Conservation (phyloP, 2,888 invertebrate species). For the Vannuccia rotundouncinata region DNA sequence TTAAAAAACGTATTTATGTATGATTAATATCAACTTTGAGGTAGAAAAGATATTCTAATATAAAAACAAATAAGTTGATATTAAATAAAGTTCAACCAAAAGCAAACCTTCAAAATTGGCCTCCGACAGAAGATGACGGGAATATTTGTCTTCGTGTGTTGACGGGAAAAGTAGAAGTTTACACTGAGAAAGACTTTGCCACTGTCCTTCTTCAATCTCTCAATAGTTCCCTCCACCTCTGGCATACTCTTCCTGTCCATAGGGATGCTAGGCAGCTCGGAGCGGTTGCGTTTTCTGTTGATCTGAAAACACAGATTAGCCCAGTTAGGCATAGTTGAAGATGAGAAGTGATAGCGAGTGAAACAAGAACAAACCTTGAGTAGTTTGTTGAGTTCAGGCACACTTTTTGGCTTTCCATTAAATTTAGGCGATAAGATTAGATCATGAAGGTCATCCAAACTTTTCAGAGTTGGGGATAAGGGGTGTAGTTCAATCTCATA, state of each 20-base stretch:
- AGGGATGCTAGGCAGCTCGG: slow-evolving; percentile 19
- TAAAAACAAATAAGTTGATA: not conserved
- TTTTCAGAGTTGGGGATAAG: not conserved
- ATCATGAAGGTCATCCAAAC: slow-evolving; percentile 15
- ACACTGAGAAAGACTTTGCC: slow-evolving; percentile 34
- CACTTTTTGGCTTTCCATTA: slow-evolving; percentile 27
- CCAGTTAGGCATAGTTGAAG: not conserved
- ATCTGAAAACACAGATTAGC: not conserved
- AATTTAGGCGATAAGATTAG: slow-evolving; percentile 8
- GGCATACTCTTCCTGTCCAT: slow-evolving; percentile 31
- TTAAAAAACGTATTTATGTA: no score
- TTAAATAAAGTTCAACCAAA: not conserved
- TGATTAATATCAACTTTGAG: no score
- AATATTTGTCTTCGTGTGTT: not conserved
- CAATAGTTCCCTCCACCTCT: slow-evolving; percentile 28
- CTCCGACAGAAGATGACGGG: slow-evolving; percentile 2
- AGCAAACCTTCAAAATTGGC: no score
- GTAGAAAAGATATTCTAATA: not conserved
- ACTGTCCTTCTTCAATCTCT: slow-evolving; percentile 32
- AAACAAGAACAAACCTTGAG: slow-evolving; percentile 10
- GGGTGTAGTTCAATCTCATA: slow-evolving; percentile 35
- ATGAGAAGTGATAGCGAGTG: not conserved
- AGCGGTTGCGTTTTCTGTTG: slow-evolving; percentile 22
- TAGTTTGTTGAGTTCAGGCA: slow-evolving; percentile 31
- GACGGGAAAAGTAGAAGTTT: slow-evolving; percentile 24